Evolutionary conservation across 2,888 invertebrate genomes (phyloP).

Genomic region (Frankliniella intonsa): DNA sequence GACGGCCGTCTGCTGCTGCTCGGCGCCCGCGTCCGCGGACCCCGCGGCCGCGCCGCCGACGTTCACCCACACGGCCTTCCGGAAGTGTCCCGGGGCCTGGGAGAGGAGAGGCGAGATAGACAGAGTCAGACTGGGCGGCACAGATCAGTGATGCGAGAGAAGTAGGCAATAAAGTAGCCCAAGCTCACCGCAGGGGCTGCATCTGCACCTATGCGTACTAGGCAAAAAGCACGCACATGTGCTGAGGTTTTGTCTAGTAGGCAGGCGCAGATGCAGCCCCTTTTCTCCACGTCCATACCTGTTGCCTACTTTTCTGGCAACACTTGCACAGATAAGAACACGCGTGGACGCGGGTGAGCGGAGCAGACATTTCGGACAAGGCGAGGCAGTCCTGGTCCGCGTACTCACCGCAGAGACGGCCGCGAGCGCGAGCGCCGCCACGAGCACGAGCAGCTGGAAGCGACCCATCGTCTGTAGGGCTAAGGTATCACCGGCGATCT

Average conservation of each 20-base stretch:
- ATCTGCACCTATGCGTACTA: no score
- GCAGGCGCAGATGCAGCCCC: background rate
- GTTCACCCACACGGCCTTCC: background rate
- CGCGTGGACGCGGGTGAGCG: no score
- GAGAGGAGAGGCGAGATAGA: background rate
- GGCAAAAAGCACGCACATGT: background rate
- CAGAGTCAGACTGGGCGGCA: background rate
- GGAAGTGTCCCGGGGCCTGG: background rate
- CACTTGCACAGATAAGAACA: no score
- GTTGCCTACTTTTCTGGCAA: no score
- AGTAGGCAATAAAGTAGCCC: no score
- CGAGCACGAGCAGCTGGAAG: background rate
- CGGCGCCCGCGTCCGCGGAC: background rate
- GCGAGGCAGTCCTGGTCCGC: no score
- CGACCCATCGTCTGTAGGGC: background rate
- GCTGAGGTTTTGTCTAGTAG: no score
- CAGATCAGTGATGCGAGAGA: no score
- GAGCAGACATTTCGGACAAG: no score
- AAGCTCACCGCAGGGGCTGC: no score
- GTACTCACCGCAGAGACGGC: background rate
- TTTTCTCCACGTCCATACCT: no score
- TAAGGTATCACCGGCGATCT: background rate
- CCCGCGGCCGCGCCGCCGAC: background rate
- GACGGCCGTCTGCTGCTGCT: background rate
- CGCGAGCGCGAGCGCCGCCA: background rate